A percentile compares a stretch with the other conserved stretches of the same genome.
Conservation (phyloP, 2,797 vertebrate genomes). For the Coendou prehensilis region DNA sequence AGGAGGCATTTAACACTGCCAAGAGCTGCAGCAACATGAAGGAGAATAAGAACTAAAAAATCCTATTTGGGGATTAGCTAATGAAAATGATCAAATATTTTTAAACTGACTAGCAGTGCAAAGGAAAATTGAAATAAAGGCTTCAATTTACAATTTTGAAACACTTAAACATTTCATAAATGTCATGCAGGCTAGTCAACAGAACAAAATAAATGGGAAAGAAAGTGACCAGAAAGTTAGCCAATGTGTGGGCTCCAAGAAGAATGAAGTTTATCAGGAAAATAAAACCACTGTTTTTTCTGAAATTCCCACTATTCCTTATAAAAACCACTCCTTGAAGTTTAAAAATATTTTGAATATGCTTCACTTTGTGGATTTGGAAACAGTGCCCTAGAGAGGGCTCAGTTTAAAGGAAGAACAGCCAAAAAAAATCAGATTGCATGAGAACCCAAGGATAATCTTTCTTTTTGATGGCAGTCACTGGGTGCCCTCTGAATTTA, state of each 20-base stretch:
- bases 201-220: slow-evolving; percentile 33
- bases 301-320: slow-evolving; percentile 64
- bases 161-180: slow-evolving; percentile 60
- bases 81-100: slow-evolving; percentile 46
- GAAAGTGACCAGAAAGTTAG: slow-evolving; percentile 53
- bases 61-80: neutral
- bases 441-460: slow-evolving; percentile 72
- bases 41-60: slow-evolving; percentile 46
- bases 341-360: slow-evolving; percentile 74
- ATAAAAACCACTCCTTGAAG: slow-evolving; percentile 71
- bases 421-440: slow-evolving; percentile 34
- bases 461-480: slow-evolving; percentile 78
- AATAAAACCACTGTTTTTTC: slow-evolving; percentile 62
- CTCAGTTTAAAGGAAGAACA: slow-evolving; percentile 68
- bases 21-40: neutral
- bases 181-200: neutral
- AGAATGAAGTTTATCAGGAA: slow-evolving; percentile 56
- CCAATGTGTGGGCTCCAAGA: neutral
- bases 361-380: slow-evolving; percentile 70
- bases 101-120: slow-evolving; percentile 27
- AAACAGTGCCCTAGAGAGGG: slow-evolving; percentile 68
- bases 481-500: slow-evolving; percentile 81
- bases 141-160: slow-evolving; percentile 62
- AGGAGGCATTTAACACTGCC: neutral
- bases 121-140: neutral